A percentile compares a stretch with the other conserved stretches of the same genome.
phyloP scores from a whole-genome alignment of 2,113 vertebrate species.

The Aphelocoma coerulescens region DNA sequence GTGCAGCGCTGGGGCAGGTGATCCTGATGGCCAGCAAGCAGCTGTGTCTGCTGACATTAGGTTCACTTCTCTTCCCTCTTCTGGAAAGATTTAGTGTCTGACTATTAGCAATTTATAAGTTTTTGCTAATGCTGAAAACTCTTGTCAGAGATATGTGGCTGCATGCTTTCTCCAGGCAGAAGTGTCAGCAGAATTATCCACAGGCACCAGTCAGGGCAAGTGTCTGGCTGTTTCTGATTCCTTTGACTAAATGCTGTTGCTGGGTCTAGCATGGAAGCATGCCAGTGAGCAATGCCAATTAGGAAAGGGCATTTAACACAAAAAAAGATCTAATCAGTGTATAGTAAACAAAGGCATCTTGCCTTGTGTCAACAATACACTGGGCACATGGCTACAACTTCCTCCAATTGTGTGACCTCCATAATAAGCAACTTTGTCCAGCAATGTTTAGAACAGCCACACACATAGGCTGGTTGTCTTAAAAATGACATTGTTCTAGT shows the following conservation, averaged over 20 bases:
- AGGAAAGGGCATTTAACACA: not conserved
- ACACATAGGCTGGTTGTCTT: not conserved
- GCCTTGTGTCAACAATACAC: not conserved
- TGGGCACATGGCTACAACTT: not conserved
- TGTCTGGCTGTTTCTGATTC: not conserved
- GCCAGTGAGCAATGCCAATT: not conserved
- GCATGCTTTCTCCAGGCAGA: not conserved
- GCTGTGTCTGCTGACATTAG: not conserved
- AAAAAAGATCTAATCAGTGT: not conserved
- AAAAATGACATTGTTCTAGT: not conserved
- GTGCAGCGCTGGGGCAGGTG: fast-evolving
- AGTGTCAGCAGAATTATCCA: not conserved
- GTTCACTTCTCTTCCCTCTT: not conserved
- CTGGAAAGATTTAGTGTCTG: not conserved
- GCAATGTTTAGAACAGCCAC: not conserved
- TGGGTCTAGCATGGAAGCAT: not conserved
- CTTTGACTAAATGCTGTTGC: not conserved
- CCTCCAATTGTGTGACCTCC: not conserved
- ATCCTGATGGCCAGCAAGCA: fast-evolving
- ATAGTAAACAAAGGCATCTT: not conserved
- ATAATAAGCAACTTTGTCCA: not conserved
- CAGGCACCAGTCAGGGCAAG: not conserved
- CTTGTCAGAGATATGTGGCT: not conserved
- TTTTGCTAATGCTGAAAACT: not conserved
- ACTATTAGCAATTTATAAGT: not conserved